Percentiles rank a stretch among this genome's conserved stretches.
These are phyloP conservation scores for Threskiornis aethiopicus DNA, from an alignment of 2,797 vertebrate genomes.

Conservation along the genomic window DNA sequence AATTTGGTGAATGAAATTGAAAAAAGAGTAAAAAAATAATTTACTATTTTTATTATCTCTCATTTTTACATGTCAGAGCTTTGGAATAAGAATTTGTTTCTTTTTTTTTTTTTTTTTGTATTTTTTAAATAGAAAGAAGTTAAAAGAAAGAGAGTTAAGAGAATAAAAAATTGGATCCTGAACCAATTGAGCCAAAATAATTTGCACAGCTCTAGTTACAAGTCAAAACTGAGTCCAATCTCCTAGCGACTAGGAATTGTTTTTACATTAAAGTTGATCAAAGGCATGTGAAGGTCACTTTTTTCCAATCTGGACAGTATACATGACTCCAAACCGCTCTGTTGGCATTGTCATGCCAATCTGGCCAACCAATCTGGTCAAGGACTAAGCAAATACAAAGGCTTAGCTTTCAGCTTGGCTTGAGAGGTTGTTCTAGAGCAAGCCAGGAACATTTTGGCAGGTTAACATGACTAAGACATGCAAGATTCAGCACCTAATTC, in stretches of 20 bases:
- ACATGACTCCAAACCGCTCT: constrained; percentile 56
- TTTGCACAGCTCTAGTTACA: constrained; percentile 48
- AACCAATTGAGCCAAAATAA: neutral
- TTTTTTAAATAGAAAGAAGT: too few relatives aligned
- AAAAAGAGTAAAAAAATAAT: neutral
- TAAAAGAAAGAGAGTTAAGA: neutral
- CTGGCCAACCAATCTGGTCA: constrained; percentile 9
- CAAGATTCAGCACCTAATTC: neutral
- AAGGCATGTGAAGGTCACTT: constrained; percentile 29
- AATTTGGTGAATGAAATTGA: neutral
- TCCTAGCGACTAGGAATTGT: constrained; percentile 54
- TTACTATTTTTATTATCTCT: neutral
- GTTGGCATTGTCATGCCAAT: constrained; percentile 41
- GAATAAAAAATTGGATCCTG: neutral
- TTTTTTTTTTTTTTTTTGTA: too few relatives aligned
- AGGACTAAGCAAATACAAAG: constrained; percentile 33
- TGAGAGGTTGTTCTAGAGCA: constrained; percentile 43
- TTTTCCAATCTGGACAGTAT: constrained; percentile 29
- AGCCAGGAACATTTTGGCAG: neutral
- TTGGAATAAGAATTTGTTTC: neutral
- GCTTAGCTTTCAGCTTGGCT: constrained; percentile 48
- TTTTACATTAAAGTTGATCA: constrained; percentile 63
- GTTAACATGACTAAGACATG: neutral
- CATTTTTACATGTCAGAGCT: neutral
- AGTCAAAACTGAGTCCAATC: constrained; percentile 51